Evolutionary conservation across 1,140 invertebrate genomes (phyloP).

Genomic region (Heliconius melpomene): DNA sequence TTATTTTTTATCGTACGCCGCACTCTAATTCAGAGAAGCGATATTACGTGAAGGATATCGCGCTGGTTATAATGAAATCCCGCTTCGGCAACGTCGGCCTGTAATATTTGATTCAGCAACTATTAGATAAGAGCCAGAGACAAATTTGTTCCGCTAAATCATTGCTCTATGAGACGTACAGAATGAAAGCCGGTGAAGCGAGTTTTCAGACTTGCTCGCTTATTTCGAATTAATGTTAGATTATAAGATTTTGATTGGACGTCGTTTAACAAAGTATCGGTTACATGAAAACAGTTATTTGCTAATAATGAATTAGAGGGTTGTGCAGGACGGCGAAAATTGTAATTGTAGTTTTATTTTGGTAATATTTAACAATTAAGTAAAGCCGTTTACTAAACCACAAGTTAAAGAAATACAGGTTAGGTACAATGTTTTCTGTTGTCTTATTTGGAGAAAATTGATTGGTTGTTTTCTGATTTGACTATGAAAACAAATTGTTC

Average conservation of each 20-base stretch:
- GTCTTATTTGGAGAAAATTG: too few species aligned
- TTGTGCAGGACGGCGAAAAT: too few species aligned
- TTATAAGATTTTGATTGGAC: background rate
- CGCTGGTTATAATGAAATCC: constrained; percentile 37
- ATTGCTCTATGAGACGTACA: constrained; percentile 49
- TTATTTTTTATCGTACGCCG: constrained; percentile 49
- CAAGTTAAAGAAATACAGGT: too few species aligned
- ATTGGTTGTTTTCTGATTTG: too few species aligned
- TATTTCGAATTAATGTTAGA: constrained; percentile 15
- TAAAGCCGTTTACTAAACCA: too few species aligned
- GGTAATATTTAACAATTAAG: too few species aligned
- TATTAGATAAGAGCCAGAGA: constrained; percentile 52
- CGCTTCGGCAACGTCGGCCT: constrained; percentile 42
- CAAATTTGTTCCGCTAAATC: constrained; percentile 62
- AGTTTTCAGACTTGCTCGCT: constrained; percentile 43
- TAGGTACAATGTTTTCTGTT: too few species aligned
- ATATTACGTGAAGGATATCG: constrained; percentile 44
- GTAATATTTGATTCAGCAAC: constrained; percentile 63
- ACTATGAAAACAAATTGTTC: too few species aligned
- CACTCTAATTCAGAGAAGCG: constrained; percentile 41
- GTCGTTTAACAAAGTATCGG: too few species aligned
- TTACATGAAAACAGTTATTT: too few species aligned
- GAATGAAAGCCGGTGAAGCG: constrained; percentile 40
- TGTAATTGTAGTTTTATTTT: too few species aligned
- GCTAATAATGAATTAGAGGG: too few species aligned